A percentile compares a stretch with the other conserved stretches of the same genome.
Evolutionary conservation across 2,797 vertebrate species (phyloP).

Genomic region (Mycteria americana): DNA sequence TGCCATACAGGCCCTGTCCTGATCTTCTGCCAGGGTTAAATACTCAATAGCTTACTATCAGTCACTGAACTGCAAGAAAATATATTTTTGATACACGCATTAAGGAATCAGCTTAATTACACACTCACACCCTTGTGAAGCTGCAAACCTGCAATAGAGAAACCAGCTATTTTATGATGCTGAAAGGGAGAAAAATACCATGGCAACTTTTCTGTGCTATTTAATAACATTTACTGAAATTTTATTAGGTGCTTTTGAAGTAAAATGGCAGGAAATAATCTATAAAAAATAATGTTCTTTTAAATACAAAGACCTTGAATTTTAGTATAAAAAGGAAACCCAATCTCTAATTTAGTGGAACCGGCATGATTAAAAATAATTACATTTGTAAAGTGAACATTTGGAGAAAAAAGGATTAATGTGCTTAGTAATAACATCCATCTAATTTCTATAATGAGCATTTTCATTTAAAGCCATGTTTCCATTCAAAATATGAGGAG

Average conservation of each 20-base stretch:
- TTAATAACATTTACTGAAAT: constrained; percentile 47
- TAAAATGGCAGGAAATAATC: constrained; percentile 46
- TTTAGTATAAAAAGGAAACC: constrained; percentile 19
- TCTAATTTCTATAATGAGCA: constrained; percentile 62
- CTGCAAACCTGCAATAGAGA: neutral
- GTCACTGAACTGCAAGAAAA: neutral
- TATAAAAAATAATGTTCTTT: constrained; percentile 37
- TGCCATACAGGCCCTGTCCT: neutral
- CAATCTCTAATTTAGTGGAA: constrained; percentile 62
- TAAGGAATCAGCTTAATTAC: constrained; percentile 16
- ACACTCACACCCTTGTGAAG: neutral
- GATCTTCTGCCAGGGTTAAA: neutral
- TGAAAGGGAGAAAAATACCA: constrained; percentile 32
- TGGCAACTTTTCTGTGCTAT: constrained; percentile 29
- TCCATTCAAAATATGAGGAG: constrained; percentile 37
- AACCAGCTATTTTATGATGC: neutral
- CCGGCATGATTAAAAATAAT: constrained; percentile 62
- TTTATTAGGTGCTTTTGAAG: constrained; percentile 52
- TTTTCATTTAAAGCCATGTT: constrained; percentile 63
- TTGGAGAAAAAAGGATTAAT: constrained; percentile 56
- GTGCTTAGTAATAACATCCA: constrained; percentile 51
- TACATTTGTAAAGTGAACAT: constrained; percentile 51
- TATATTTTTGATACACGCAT: neutral
- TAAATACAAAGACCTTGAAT: constrained; percentile 29
- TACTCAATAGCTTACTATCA: neutral